phyloP scores from a whole-genome alignment of 1,140 invertebrate genomes.

The roundworm (Caenorhabditis elegans) region WBcel235 BX284602.5:5231501-5232000 shows the following conservation, averaged over 20 bases:
- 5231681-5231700: constrained; percentile 7
- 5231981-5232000: constrained; percentile 10
- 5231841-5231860: too few relatives aligned
- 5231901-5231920: too few relatives aligned
- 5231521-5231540: neutral
- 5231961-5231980: constrained; percentile 11
- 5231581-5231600: neutral
- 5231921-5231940: too few relatives aligned
- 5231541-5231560: neutral
- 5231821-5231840: too few relatives aligned
- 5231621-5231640: neutral
- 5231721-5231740: neutral
- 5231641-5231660: neutral
- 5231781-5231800: neutral
- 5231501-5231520: neutral
- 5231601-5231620: neutral
- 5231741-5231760: neutral
- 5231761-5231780: neutral
- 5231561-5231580: neutral
- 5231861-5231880: too few relatives aligned
- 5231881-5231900: too few relatives aligned
- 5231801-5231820: too few relatives aligned
- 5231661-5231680: neutral
- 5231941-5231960: neutral
- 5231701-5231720: neutral